A percentile compares a stretch with the other conserved stretches of the same genome.
phyloP scores from a whole-genome alignment of 2,888 invertebrate species.

The Adelognathus sp. region DNA sequence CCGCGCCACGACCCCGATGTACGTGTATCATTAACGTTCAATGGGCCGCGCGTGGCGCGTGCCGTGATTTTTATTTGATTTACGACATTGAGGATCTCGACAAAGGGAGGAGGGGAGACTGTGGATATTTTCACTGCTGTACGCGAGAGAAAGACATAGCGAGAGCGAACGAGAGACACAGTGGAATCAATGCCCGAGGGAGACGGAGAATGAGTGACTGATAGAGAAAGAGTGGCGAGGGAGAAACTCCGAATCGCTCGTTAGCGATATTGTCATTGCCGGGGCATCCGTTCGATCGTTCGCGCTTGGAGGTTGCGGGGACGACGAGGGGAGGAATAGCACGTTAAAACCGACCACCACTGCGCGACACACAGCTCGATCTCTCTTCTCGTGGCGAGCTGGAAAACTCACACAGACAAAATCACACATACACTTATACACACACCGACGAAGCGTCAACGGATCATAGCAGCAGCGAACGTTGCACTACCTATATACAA shows the following conservation, averaged over 20 bases:
- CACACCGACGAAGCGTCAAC: constrained; percentile 17
- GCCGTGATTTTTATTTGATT: constrained; percentile 66
- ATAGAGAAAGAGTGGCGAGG: constrained; percentile 41
- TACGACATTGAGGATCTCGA: constrained; percentile 57
- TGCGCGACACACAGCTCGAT: constrained; percentile 22
- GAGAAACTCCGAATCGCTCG: constrained; percentile 72
- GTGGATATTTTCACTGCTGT: not conserved
- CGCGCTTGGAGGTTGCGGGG: constrained; percentile 12
- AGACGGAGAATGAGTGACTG: constrained; percentile 47
- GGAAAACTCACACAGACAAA: not conserved
- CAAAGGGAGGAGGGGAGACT: not conserved
- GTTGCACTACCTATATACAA: constrained; percentile 34
- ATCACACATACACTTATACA: not conserved
- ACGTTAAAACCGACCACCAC: constrained; percentile 41
- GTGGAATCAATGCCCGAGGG: constrained; percentile 43
- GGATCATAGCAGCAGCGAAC: constrained; percentile 46
- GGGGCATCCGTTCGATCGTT: constrained; percentile 68
- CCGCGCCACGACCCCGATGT: not conserved
- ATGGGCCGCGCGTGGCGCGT: constrained; percentile 49
- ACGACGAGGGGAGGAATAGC: constrained; percentile 11
- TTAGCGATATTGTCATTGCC: constrained; percentile 76
- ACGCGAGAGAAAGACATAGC: not conserved
- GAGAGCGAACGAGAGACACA: not conserved
- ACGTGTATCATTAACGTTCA: constrained; percentile 56
- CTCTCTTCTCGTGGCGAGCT: constrained; percentile 1